Conservation (phyloP, 2,888 invertebrate species). For the Pseudococcus viburni region DNA sequence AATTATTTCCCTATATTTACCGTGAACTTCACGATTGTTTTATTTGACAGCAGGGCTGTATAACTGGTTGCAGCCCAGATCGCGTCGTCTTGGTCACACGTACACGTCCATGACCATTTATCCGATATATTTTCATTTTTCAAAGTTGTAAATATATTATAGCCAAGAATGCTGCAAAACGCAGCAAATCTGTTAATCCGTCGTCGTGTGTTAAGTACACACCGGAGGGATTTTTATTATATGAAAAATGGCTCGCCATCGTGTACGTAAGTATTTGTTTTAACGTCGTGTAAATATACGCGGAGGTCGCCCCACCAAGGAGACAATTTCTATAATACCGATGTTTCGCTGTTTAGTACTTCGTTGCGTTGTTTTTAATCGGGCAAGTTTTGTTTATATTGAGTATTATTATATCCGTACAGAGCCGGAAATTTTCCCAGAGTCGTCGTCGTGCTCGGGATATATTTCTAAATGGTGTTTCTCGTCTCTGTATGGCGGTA, state of each 20-base stretch:
- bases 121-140: neutral
- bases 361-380: conserved; percentile 19
- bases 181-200: neutral
- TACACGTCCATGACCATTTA: neutral
- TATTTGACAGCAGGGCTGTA: neutral
- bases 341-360: conserved; percentile 20
- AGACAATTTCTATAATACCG: neutral
- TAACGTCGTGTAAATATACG: conserved; percentile 5
- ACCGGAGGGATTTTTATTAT: conserved; percentile 11
- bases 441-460: neutral
- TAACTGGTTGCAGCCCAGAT: neutral
- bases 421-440: neutral
- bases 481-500: neutral
- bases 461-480: neutral
- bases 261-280: conserved; percentile 20
- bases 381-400: conserved; percentile 33
- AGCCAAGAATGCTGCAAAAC: neutral
- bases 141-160: neutral
- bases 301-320: no score
- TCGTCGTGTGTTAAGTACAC: neutral
- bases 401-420: conserved; percentile 15
- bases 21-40: neutral
- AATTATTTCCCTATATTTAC: no score
- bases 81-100: neutral
- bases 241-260: conserved; percentile 27